These are phyloP conservation scores for Rhyzopertha dominica DNA, from an alignment of 1,140 invertebrate species.

Conservation along the genomic window DNA sequence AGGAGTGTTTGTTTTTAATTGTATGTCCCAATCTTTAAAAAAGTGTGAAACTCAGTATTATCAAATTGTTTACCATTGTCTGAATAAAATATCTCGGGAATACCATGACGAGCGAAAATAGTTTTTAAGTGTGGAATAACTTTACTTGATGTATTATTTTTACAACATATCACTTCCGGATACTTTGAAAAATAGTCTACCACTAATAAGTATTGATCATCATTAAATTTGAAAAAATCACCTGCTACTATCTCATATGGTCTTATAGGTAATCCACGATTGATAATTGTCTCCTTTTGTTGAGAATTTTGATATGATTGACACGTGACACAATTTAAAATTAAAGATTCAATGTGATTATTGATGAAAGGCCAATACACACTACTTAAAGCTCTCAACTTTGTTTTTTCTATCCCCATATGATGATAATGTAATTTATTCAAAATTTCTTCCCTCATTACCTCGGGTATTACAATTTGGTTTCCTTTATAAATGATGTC, in stretches of 20 bases:
- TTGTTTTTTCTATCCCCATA: no score
- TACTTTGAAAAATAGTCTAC: no score
- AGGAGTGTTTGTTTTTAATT: no score
- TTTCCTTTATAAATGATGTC: neutral
- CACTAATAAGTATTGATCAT: no score
- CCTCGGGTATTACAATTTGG: neutral
- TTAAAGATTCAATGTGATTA: neutral
- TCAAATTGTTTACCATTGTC: no score
- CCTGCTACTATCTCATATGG: neutral
- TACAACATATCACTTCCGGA: no score
- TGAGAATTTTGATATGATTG: neutral
- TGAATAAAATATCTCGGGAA: no score
- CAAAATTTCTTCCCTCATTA: neutral
- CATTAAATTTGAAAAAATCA: neutral
- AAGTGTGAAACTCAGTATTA: no score
- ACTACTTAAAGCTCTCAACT: neutral
- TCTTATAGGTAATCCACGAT: neutral
- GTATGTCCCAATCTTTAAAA: no score
- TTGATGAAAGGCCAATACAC: neutral
- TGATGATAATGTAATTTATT: conserved; percentile 2
- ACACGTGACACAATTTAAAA: neutral
- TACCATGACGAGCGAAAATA: no score
- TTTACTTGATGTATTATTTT: no score
- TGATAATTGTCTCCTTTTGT: neutral
- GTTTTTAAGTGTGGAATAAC: no score